A percentile compares a stretch with the other conserved stretches of the same genome.
phyloP scores from a whole-genome alignment of 2,888 invertebrate species.

The Cheilosia pagana region DNA sequence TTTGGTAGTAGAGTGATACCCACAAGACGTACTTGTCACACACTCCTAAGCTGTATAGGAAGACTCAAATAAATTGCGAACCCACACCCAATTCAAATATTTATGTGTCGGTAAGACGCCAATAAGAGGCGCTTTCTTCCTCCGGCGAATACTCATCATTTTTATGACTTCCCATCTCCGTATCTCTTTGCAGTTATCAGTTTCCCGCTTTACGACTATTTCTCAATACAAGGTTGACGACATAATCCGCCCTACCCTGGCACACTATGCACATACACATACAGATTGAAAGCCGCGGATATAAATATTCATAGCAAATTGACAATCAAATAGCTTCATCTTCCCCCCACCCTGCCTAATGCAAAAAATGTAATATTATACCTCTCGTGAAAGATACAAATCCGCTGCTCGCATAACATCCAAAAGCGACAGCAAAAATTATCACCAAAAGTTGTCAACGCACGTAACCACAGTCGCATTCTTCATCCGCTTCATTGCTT shows the following conservation, averaged over 20 bases:
- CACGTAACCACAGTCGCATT: slow-evolving; percentile 54
- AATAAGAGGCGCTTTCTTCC: too few species aligned
- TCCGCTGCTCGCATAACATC: slow-evolving; percentile 8
- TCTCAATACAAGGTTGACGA: not conserved
- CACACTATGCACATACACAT: not conserved
- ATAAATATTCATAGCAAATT: slow-evolving; percentile 45
- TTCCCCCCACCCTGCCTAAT: not conserved
- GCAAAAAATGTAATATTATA: slow-evolving; percentile 30
- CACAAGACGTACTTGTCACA: too few species aligned
- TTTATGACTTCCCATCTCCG: too few species aligned
- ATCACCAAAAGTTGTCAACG: slow-evolving; percentile 55
- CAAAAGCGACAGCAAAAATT: slow-evolving; percentile 32
- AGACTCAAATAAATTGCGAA: too few species aligned
- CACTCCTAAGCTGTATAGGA: too few species aligned
- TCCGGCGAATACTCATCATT: too few species aligned
- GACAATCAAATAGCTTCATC: slow-evolving; percentile 32
- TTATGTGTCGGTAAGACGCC: too few species aligned
- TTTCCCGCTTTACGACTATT: not conserved
- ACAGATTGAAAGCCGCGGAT: not conserved
- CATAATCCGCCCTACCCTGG: not conserved
- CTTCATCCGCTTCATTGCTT: slow-evolving; percentile 65
- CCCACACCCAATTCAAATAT: too few species aligned
- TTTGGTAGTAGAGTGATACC: too few species aligned
- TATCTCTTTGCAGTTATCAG: not conserved
- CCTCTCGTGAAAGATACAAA: slow-evolving; percentile 35